These are phyloP conservation scores for Synanceia verrucosa DNA, from an alignment of 2,797 vertebrate species.

Conservation along the genomic window DNA sequence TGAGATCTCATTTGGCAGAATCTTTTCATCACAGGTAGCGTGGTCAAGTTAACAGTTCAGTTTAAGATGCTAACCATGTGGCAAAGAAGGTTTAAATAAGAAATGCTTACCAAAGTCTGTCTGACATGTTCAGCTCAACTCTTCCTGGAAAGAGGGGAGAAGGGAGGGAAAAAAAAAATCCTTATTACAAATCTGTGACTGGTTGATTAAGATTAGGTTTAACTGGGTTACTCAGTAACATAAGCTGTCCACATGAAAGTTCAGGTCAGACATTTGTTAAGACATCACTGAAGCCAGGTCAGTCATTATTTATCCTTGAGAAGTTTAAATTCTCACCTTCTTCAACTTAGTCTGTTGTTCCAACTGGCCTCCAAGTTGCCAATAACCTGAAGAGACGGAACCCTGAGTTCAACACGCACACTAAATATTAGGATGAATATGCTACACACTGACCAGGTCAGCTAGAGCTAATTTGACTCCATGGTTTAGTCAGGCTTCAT, in stretches of 20 bases:
- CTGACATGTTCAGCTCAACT: rapidly evolving
- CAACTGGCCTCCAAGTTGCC: rapidly evolving
- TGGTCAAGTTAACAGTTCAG: neutral
- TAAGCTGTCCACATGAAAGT: constrained; percentile 70
- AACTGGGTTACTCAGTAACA: constrained; percentile 69
- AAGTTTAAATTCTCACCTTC: constrained; percentile 30
- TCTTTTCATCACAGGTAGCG: constrained; percentile 77
- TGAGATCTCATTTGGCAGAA: constrained; percentile 84
- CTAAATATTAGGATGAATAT: rapidly evolving
- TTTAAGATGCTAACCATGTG: neutral
- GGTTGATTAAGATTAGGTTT: rapidly evolving
- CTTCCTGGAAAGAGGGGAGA: neutral
- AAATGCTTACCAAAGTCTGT: constrained; percentile 6
- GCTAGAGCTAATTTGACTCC: constrained; percentile 85
- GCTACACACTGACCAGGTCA: constrained; percentile 67
- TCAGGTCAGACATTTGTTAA: constrained; percentile 87
- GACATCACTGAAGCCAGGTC: constrained; percentile 72
- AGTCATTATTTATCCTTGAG: rapidly evolving
- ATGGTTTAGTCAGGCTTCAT: constrained; percentile 71
- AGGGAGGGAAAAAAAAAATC: rapidly evolving
- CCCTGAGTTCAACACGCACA: neutral
- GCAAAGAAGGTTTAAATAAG: neutral
- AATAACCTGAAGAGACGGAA: neutral
- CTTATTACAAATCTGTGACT: constrained; percentile 15
- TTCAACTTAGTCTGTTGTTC: rapidly evolving